Percentiles rank a stretch among this genome's conserved stretches.
Conservation (phyloP, 2,113 vertebrate species). For the Rhegmatorhina hoffmannsi region DNA sequence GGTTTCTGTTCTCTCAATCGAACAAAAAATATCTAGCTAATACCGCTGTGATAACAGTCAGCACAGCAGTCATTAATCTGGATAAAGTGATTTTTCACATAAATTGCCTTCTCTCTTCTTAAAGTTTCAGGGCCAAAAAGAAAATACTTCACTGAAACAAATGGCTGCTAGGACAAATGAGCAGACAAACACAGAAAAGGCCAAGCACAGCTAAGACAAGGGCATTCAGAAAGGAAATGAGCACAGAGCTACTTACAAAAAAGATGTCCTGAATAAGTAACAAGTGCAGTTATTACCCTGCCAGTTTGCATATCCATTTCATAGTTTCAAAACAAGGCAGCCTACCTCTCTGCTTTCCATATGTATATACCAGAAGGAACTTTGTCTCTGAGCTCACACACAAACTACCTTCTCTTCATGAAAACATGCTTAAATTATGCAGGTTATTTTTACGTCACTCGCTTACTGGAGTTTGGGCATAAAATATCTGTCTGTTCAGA, state of each 20-base stretch:
- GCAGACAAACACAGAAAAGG: background rate
- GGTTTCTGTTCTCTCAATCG: constrained; percentile 2
- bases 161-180: constrained; percentile 50
- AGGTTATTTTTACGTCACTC: background rate
- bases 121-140: constrained; percentile 46
- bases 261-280: background rate
- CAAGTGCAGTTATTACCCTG: background rate
- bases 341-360: background rate
- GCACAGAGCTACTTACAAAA: background rate
- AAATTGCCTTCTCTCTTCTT: constrained; percentile 57
- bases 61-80: constrained; percentile 46
- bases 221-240: background rate
- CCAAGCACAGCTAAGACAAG: background rate
- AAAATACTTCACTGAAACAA: constrained; percentile 60
- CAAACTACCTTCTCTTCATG: background rate
- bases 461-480: background rate
- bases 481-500: background rate
- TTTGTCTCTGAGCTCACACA: background rate
- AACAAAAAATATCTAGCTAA: background rate
- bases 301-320: background rate
- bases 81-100: constrained; percentile 64
- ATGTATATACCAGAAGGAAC: background rate
- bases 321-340: background rate
- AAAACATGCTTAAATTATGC: background rate
- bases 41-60: constrained; percentile 13